Conservation (phyloP, 2,113 vertebrate genomes). For the Chloropsis cyanopogon region DNA sequence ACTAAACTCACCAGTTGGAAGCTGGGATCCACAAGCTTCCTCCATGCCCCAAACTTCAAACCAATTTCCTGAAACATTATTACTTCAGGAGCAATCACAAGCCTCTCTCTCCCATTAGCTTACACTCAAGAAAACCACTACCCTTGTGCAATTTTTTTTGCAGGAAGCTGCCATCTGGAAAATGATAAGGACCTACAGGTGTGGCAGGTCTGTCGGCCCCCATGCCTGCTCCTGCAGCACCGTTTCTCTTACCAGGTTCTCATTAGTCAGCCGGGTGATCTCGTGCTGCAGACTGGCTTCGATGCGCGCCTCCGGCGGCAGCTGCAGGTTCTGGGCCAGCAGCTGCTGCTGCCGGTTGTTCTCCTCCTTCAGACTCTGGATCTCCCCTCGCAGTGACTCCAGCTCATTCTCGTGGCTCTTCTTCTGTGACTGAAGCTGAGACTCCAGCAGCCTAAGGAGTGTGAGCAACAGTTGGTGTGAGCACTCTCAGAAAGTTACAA, state of each 20-base stretch:
- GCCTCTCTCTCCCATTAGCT: neutral
- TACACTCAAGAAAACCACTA: neutral
- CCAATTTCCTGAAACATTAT: neutral
- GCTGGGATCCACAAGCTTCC: neutral
- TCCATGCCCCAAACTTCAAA: neutral
- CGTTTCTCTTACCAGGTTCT: conserved; percentile 86
- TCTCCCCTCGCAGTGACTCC: conserved; percentile 86
- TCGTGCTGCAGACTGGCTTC: conserved; percentile 98
- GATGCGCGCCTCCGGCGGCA: conserved; percentile 94
- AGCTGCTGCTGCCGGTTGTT: conserved; percentile 98
- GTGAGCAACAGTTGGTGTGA: neutral
- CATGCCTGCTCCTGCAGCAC: neutral
- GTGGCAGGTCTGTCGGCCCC: neutral
- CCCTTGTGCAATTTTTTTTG: neutral
- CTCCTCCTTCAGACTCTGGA: conserved; percentile 94
- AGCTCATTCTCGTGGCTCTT: conserved; percentile 87
- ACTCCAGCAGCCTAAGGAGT: conserved; percentile 86
- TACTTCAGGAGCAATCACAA: neutral
- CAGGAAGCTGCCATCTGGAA: neutral
- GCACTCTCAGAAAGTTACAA: neutral
- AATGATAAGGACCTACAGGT: rapidly evolving
- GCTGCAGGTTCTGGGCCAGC: conserved; percentile 94
- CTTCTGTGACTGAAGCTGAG: conserved; percentile 91
- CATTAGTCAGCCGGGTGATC: conserved; percentile 96
- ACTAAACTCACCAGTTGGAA: neutral